A percentile compares a stretch with the other conserved stretches of the same genome.
Conservation (phyloP, 2,113 vertebrate species). For the Silurus glanis region DNA sequence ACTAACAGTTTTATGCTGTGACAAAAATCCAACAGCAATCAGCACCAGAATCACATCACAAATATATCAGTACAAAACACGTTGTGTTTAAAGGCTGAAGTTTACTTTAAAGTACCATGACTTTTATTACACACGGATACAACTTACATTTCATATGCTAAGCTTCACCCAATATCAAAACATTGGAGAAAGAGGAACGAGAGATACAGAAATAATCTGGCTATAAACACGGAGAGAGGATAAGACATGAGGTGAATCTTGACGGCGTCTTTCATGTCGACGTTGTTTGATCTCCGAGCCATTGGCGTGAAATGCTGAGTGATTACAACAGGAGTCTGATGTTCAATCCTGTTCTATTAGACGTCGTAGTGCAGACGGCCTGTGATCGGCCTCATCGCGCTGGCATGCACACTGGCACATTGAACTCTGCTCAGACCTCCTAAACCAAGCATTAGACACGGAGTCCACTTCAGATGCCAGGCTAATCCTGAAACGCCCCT, state of each 20-base stretch:
- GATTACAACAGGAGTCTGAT: conserved; percentile 42
- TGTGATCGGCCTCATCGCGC: conserved; percentile 57
- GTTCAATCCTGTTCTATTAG: conserved; percentile 39
- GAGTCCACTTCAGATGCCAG: conserved; percentile 47
- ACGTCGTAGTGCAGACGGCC: conserved; percentile 28
- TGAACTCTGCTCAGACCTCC: conserved; percentile 27
- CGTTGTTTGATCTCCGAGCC: conserved; percentile 70
- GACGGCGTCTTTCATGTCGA: conserved; percentile 70
- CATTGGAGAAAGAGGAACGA: not conserved
- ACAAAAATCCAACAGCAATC: not conserved
- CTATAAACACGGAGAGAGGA: conserved; percentile 29
- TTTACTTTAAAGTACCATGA: not conserved
- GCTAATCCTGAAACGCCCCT: conserved; percentile 35
- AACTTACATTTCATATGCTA: not conserved
- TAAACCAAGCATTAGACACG: conserved; percentile 51
- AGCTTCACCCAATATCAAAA: not conserved
- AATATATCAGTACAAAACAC: not conserved
- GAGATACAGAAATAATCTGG: conserved; percentile 39
- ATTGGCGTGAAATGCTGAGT: conserved; percentile 52
- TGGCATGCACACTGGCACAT: conserved; percentile 53
- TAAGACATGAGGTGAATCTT: conserved; percentile 49
- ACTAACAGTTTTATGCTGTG: not conserved
- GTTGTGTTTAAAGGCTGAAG: not conserved
- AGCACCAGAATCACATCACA: not conserved
- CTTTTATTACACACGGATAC: not conserved